Evolutionary conservation across 2,113 vertebrate species (phyloP).

Genomic region (Corythornis cristatus): DNA sequence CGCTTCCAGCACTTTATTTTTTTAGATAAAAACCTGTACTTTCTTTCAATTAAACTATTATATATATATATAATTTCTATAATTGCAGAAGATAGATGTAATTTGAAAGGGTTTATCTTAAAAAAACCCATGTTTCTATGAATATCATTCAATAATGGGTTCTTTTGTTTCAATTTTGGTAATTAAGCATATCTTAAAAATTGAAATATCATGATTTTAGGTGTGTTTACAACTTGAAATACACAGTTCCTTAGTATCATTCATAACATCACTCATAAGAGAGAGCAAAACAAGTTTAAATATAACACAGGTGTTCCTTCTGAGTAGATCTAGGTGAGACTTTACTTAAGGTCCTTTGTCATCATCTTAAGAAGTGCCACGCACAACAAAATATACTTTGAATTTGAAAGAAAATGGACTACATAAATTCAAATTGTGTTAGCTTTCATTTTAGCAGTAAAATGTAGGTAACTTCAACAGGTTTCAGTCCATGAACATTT

Average conservation of each 20-base stretch:
- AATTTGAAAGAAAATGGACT: background rate
- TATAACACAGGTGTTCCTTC: background rate
- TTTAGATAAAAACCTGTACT: background rate
- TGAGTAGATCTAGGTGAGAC: background rate
- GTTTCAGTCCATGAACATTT: background rate
- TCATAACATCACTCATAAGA: background rate
- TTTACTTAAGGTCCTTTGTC: background rate
- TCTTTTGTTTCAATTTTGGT: background rate
- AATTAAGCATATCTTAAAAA: background rate
- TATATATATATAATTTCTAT: background rate
- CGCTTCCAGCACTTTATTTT: background rate
- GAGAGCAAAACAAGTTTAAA: background rate
- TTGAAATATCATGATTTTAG: fast-evolving
- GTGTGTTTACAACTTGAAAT: background rate
- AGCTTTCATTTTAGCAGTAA: background rate
- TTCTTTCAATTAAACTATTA: background rate
- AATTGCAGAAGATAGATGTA: background rate
- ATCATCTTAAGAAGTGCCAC: background rate
- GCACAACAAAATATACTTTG: background rate
- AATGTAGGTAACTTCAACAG: background rate
- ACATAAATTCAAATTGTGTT: background rate
- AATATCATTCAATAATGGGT: background rate
- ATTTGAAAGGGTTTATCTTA: background rate
- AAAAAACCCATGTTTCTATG: fast-evolving
- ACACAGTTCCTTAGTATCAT: background rate